These are phyloP conservation scores for Chloroceryle inda DNA, from an alignment of 2,797 vertebrate species.

Conservation along the genomic window DNA sequence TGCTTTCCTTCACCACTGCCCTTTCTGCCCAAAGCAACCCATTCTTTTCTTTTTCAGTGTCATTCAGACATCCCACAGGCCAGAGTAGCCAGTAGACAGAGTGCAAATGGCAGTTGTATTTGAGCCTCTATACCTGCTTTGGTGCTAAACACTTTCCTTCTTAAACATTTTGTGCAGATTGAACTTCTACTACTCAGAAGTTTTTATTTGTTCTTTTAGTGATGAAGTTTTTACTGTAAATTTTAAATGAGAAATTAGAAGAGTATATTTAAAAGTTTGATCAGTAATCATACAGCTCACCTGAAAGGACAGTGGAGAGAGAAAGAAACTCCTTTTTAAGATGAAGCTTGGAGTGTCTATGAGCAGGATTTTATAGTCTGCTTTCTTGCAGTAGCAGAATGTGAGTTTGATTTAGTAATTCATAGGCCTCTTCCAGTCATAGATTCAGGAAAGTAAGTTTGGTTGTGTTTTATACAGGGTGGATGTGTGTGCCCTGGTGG, in stretches of 20 bases:
- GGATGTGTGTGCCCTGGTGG: constrained; percentile 69
- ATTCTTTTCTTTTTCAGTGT: rapidly evolving
- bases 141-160: not conserved
- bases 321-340: not conserved
- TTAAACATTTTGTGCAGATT: not conserved
- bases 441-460: constrained; percentile 9
- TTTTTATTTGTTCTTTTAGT: not conserved
- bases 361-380: not conserved
- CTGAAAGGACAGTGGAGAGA: not conserved
- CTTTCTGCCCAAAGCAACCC: not conserved
- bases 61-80: not conserved
- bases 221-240: not conserved
- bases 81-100: not conserved
- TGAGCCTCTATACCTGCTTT: not conserved
- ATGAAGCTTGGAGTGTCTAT: not conserved
- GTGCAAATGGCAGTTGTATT: not conserved
- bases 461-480: constrained; percentile 59
- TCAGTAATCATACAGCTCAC: not conserved
- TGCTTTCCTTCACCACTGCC: not conserved
- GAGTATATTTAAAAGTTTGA: not conserved
- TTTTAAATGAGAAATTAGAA: not conserved
- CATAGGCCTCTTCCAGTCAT: not conserved
- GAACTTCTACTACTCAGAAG: not conserved
- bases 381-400: not conserved
- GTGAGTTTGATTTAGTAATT: not conserved